A percentile compares a stretch with the other conserved stretches of the same genome.
These are phyloP conservation scores for Gallinago media DNA, from an alignment of 2,113 vertebrate species.

Conservation along the genomic window DNA sequence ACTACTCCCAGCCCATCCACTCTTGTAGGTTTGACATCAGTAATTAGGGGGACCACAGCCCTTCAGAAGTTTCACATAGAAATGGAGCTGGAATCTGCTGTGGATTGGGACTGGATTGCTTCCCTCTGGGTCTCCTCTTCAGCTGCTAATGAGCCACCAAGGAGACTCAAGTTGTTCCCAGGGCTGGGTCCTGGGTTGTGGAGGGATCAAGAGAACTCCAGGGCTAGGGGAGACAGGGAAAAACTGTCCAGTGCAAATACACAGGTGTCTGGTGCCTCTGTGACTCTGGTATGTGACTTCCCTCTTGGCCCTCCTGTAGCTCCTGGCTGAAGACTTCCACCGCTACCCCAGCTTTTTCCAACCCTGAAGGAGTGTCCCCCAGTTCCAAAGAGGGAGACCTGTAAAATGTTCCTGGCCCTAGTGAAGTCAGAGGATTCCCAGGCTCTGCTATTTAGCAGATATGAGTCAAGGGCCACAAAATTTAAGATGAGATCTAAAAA, in stretches of 20 bases:
- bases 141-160: background rate
- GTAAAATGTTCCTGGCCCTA: accelerated
- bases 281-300: background rate
- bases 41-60: background rate
- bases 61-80: background rate
- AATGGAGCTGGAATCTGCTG: background rate
- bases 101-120: background rate
- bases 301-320: accelerated
- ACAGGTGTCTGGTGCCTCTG: background rate
- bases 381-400: accelerated
- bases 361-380: accelerated
- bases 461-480: background rate
- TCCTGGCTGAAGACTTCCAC: background rate
- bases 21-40: background rate
- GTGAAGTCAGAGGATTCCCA: background rate
- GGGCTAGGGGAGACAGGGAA: background rate
- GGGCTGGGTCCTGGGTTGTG: background rate
- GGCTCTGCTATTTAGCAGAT: background rate
- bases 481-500: background rate
- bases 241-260: background rate
- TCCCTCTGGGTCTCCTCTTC: background rate
- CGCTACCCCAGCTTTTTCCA: background rate
- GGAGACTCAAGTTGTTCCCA: background rate
- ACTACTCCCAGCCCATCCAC: background rate
- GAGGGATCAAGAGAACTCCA: background rate